phyloP scores from a whole-genome alignment of 2,113 vertebrate species.

The Syngnathus floridae region DNA sequence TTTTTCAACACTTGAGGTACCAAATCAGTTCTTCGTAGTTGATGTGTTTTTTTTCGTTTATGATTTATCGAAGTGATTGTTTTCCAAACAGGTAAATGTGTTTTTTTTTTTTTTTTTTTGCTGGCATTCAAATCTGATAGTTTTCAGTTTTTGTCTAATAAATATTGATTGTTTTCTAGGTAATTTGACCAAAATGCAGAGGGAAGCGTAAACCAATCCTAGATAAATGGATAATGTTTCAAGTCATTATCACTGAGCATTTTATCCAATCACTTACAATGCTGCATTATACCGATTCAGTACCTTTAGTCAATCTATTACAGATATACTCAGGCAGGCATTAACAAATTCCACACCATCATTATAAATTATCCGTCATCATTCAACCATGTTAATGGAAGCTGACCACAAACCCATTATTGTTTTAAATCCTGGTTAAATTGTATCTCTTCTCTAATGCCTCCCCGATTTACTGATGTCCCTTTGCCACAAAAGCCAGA shows the following conservation, averaged over 20 bases:
- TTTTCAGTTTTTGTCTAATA: conserved; percentile 21
- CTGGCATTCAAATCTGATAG: conserved; percentile 30
- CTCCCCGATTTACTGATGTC: conserved; percentile 61
- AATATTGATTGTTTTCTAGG: conserved; percentile 34
- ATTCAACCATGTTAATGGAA: conserved; percentile 52
- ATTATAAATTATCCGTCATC: conserved; percentile 32
- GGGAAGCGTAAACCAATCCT: conserved; percentile 52
- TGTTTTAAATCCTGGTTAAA: conserved; percentile 45
- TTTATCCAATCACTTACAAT: not conserved
- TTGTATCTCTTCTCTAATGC: conserved; percentile 54
- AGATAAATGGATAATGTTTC: conserved; percentile 15
- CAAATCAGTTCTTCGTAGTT: no score
- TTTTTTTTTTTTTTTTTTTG: conserved; percentile 13
- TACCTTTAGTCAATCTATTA: conserved; percentile 44
- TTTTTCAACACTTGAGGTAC: no score
- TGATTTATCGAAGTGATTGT: conserved; percentile 31
- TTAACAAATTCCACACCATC: conserved; percentile 26
- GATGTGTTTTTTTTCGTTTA: not conserved
- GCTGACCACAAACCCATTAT: conserved; percentile 38
- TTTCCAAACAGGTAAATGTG: no score
- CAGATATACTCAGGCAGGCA: conserved; percentile 8
- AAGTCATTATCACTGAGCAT: not conserved
- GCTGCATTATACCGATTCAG: conserved; percentile 6
- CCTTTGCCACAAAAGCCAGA: conserved; percentile 47
- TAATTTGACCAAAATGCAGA: conserved; percentile 48